Evolutionary conservation across 2,888 invertebrate genomes (phyloP).

Genomic region (Anaspis maculata): DNA sequence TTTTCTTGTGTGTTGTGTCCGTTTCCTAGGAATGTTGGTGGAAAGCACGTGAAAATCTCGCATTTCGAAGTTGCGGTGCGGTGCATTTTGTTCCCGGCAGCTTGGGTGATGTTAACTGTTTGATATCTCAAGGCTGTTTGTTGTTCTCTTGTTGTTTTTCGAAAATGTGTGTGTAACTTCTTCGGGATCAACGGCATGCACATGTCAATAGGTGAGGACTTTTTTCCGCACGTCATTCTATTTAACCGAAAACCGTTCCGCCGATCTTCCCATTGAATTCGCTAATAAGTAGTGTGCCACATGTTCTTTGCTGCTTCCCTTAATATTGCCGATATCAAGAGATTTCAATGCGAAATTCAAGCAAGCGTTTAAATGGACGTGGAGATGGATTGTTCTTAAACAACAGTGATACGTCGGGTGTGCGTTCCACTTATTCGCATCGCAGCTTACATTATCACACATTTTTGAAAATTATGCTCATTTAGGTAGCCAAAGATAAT

Average conservation of each 20-base stretch:
- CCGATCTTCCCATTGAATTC: neutral
- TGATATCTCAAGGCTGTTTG: slow-evolving; percentile 24
- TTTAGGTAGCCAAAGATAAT: too few relatives aligned
- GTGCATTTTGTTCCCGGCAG: neutral
- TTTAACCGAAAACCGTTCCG: neutral
- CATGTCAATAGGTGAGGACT: slow-evolving; percentile 20
- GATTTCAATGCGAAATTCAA: too few relatives aligned
- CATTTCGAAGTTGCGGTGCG: neutral
- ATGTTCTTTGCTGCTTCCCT: too few relatives aligned
- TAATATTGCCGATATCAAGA: too few relatives aligned
- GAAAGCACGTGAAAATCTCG: neutral
- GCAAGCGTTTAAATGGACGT: too few relatives aligned
- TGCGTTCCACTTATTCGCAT: too few relatives aligned
- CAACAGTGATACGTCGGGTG: too few relatives aligned
- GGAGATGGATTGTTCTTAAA: too few relatives aligned
- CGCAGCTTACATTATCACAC: too few relatives aligned
- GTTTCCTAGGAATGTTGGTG: slow-evolving; percentile 1
- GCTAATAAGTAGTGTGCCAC: too few relatives aligned
- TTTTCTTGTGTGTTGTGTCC: slow-evolving; percentile 14
- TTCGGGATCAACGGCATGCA: slow-evolving; percentile 21
- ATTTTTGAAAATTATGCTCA: too few relatives aligned
- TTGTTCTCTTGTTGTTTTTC: slow-evolving; percentile 19
- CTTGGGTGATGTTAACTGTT: slow-evolving; percentile 14
- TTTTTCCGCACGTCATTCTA: slow-evolving; percentile 8
- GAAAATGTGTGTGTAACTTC: slow-evolving; percentile 19